Conservation (phyloP, 2,113 vertebrate genomes). For the Aptenodytes patagonicus region DNA sequence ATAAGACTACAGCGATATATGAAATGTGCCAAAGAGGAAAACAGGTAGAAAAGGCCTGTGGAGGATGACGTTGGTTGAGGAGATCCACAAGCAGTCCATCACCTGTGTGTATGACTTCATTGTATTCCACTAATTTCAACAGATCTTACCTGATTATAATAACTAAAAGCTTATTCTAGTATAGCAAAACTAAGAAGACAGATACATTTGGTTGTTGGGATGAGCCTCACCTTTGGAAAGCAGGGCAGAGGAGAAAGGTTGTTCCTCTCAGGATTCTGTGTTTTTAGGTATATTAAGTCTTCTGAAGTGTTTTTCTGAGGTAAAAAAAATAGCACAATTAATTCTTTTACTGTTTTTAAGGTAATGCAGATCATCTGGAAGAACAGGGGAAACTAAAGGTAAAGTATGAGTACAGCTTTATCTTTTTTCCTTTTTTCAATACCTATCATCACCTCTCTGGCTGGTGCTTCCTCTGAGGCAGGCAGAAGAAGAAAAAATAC, state of each 20-base stretch:
- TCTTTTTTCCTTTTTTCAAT: not conserved
- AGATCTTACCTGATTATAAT: not conserved
- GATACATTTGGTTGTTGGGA: not conserved
- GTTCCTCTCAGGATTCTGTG: not conserved
- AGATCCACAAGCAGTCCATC: not conserved
- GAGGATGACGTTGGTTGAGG: not conserved
- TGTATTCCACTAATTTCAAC: not conserved
- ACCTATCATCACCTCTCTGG: not conserved
- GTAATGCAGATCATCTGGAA: conserved; percentile 1
- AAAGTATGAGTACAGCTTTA: not conserved
- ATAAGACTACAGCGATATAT: not conserved
- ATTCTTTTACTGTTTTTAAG: conserved; percentile 40
- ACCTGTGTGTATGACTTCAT: not conserved
- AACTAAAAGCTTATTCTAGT: not conserved
- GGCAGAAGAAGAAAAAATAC: not conserved
- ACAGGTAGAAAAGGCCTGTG: not conserved
- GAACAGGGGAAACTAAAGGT: conserved; percentile 38
- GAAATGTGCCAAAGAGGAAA: not conserved
- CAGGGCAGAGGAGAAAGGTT: not conserved
- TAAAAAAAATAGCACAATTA: not conserved
- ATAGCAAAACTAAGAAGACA: not conserved
- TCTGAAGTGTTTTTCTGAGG: not conserved
- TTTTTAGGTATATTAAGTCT: not conserved
- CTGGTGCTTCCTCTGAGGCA: not conserved
- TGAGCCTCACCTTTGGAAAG: not conserved